Conservation (phyloP, 2,113 vertebrate species). For the Rhinolophus sinicus region DNA sequence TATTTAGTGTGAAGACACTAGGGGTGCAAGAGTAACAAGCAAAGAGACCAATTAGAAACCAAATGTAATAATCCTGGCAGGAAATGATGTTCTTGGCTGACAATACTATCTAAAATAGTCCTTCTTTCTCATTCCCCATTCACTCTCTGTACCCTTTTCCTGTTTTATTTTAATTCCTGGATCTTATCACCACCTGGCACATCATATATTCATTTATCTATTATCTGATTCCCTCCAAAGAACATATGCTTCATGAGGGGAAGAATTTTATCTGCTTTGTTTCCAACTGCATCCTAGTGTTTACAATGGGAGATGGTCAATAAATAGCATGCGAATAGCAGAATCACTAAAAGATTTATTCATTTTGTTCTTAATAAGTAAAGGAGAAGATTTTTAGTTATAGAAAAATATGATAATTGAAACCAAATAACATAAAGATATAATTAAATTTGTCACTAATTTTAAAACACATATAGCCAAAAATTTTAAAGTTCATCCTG, state of each 20-base stretch:
- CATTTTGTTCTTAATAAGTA: neutral
- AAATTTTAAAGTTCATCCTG: neutral
- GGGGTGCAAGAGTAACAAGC: neutral
- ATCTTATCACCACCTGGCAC: neutral
- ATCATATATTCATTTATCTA: neutral
- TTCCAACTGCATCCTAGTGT: neutral
- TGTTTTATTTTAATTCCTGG: neutral
- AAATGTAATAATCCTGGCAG: neutral
- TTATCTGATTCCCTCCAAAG: neutral
- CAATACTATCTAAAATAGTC: neutral
- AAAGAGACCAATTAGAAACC: neutral
- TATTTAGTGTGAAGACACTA: neutral
- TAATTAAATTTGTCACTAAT: neutral
- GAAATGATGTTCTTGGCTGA: neutral
- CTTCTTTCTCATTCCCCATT: neutral
- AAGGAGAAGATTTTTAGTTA: neutral
- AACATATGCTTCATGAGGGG: neutral
- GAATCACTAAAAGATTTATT: neutral
- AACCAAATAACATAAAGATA: conserved; percentile 29
- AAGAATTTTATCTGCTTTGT: neutral
- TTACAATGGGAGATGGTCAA: neutral
- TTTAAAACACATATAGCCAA: conserved; percentile 17
- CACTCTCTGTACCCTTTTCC: neutral
- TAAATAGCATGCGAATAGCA: neutral
- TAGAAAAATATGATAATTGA: conserved; percentile 33